Conservation (phyloP, 2,797 vertebrate species). For the Oryzias sinensis region DNA sequence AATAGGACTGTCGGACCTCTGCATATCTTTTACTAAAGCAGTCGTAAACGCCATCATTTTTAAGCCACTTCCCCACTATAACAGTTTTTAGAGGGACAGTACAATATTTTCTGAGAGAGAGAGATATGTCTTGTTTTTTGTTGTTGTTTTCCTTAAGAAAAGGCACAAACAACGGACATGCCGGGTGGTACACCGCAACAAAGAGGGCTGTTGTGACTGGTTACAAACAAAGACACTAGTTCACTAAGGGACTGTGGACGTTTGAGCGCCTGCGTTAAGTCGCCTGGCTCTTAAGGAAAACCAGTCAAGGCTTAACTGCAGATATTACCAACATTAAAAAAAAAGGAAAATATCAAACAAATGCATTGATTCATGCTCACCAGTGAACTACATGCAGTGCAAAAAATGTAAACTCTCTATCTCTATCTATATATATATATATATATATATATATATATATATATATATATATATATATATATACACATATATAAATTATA, state of each 20-base stretch:
- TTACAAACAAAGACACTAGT: constrained; percentile 41
- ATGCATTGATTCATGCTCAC: constrained; percentile 73
- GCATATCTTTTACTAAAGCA: constrained; percentile 34
- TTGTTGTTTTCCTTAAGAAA: constrained; percentile 22
- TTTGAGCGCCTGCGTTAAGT: constrained; percentile 58
- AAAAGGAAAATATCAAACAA: constrained; percentile 49
- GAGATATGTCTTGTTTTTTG: constrained; percentile 32
- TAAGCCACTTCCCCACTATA: constrained; percentile 40
- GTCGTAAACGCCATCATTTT: constrained; percentile 26
- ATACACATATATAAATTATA: constrained; percentile 63
- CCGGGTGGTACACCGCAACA: constrained; percentile 46
- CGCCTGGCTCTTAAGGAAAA: constrained; percentile 45
- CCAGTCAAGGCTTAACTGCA: constrained; percentile 25
- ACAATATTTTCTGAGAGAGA: constrained; percentile 42
- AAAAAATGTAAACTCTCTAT: constrained; percentile 67
- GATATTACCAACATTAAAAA: constrained; percentile 10
- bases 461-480: constrained; percentile 43
- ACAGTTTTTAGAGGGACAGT: constrained; percentile 41
- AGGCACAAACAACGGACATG: constrained; percentile 29
- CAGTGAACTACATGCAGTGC: constrained; percentile 78
- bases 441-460: constrained; percentile 52
- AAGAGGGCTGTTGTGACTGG: constrained; percentile 42
- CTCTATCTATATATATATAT: constrained; percentile 45
- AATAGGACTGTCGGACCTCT: constrained; percentile 34
- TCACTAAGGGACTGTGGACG: constrained; percentile 49